phyloP scores from a whole-genome alignment of 1,140 invertebrate species.

The Apis laboriosa region DNA sequence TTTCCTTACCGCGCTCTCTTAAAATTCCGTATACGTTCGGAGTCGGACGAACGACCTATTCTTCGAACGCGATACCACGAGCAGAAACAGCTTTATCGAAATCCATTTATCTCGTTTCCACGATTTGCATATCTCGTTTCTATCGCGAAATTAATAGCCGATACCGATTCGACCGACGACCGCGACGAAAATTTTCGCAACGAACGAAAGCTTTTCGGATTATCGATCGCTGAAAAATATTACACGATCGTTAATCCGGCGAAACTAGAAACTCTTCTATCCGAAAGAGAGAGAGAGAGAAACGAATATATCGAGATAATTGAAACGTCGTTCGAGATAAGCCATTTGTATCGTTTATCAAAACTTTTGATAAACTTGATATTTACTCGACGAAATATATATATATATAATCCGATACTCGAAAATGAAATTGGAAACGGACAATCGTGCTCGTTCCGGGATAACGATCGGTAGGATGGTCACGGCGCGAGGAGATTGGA shows the following conservation, averaged over 20 bases:
- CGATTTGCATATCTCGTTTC: background rate
- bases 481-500: background rate
- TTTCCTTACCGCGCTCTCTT: background rate
- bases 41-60: background rate
- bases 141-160: background rate
- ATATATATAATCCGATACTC: too few species aligned
- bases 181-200: background rate
- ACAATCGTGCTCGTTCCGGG: background rate
- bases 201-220: too few species aligned
- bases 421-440: background rate
- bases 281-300: too few species aligned
- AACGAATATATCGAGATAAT: too few species aligned
- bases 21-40: background rate
- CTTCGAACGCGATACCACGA: background rate
- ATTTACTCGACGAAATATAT: too few species aligned
- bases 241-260: background rate
- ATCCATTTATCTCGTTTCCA: background rate
- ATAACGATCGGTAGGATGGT: background rate
- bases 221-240: background rate
- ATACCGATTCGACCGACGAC: background rate
- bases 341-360: too few species aligned
- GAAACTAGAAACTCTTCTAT: too few species aligned
- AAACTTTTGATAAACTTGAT: too few species aligned
- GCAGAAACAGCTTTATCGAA: background rate
- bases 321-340: too few species aligned